Base-by-base conservation (phyloP, 2,888 invertebrate species). In the Lepidocyrtinus sp. region DNA sequence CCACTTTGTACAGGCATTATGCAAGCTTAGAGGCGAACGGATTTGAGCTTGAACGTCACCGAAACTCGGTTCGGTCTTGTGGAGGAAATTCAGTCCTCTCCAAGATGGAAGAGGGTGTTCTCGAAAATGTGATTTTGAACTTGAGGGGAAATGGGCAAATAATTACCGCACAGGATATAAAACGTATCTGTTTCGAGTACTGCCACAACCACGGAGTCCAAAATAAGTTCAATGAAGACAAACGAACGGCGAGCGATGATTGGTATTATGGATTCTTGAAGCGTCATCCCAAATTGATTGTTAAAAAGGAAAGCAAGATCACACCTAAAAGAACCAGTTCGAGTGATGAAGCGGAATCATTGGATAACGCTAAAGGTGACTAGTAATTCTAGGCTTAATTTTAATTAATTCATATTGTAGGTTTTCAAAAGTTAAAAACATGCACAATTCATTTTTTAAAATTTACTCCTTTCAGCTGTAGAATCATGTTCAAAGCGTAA, bases 221-320 rank as follows among this genome's bases (percentile, higher is more conserved):
- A 9, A 86, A 86, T 73, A 85, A 86, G 46, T 87, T 87, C 62
- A 86, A 86, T 67, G 74, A 79, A 2, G 86, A 86, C 22, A 86
- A 85, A 46, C 71, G 86, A 2, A 87, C 86, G 86, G 87, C 86
- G 3, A 86, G 85, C 46, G 85, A 85, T 71, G 87, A 86, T 69
- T 86, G 86, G 86, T 85, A 86, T 71, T 86, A 85, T 70, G 86
- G 86, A 55, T 86, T 86, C 69, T 81, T 85, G 22, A 84, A 84
- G 59, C 61, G 82, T n/a, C 84, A 83, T 72, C 82, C 81, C 2
- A 76, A 82, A 27, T 81, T 84, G 45, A n/a, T n/a, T n/a, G n/a
- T n/a, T n/a, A n/a, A n/a, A n/a, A n/a, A n/a, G n/a, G n/a, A n/a
- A n/a, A n/a, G n/a, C n/a, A n/a, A n/a, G n/a, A n/a, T n/a, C n/a